A percentile compares a stretch with the other conserved stretches of the same genome.
Conservation (phyloP, 2,888 invertebrate genomes). For the Agrotis exclamationis region DNA sequence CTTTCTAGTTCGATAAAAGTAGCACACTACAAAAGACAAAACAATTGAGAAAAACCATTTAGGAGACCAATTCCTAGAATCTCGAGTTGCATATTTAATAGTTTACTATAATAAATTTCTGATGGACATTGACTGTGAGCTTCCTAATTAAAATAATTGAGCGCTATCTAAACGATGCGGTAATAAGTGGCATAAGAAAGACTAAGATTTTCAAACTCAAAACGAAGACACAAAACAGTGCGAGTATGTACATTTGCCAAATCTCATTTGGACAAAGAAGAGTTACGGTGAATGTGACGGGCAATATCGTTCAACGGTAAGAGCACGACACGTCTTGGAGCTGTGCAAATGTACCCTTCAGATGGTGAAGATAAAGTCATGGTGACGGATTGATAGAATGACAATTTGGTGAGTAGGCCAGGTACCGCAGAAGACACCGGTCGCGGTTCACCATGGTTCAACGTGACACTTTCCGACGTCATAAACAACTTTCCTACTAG, state of each 20-base stretch:
- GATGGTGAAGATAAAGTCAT: constrained; percentile 86
- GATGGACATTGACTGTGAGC: constrained; percentile 26
- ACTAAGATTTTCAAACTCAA: constrained; percentile 36
- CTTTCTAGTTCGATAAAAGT: not conserved
- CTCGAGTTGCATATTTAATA: not conserved
- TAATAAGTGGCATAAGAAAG: constrained; percentile 52
- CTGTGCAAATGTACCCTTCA: constrained; percentile 76
- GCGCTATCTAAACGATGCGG: constrained; percentile 43
- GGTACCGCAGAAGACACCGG: constrained; percentile 85
- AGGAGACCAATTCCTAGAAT: not conserved
- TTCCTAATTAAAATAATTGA: constrained; percentile 21
- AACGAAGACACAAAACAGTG: constrained; percentile 57
- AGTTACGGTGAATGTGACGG: constrained; percentile 74
- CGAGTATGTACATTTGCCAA: constrained; percentile 60
- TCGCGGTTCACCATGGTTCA: constrained; percentile 90
- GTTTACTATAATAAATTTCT: constrained; percentile 10
- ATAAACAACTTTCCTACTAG: constrained; percentile 91
- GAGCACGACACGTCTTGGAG: constrained; percentile 72
- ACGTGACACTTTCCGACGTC: constrained; percentile 91
- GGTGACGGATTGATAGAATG: constrained; percentile 90
- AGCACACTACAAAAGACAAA: not conserved
- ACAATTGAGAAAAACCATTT: not conserved
- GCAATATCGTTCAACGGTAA: constrained; percentile 78
- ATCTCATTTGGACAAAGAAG: constrained; percentile 73
- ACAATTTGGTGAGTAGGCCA: constrained; percentile 90